Base-by-base conservation (phyloP, 2,113 vertebrate genomes). In the Corythornis vintsioides region DNA sequence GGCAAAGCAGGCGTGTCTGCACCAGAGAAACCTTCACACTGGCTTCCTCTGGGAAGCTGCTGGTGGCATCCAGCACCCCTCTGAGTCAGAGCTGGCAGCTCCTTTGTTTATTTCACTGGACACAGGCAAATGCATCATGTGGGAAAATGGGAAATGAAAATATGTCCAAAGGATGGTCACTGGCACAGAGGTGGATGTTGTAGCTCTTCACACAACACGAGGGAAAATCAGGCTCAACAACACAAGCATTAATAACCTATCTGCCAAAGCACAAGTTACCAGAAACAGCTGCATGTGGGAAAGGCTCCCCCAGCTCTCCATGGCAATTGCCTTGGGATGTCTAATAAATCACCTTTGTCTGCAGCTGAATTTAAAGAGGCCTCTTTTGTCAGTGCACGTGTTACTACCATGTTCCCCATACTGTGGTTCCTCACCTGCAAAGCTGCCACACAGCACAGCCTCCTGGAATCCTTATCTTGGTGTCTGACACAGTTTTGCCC, bases 51-150 rank as follows among this genome's bases (percentile, higher is more conserved):
- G 82, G 67, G 67, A 66, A 47, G 74, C 56, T 91, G 89, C 67
- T 61, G 25, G 48, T 89, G 85, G 85, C 75, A 94, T 64, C 56
- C 52, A 81, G 67, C 64, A 28, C 45, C 43, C 38, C 35, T 64
- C 82, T 91, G 94, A 95, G 65, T 93, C 94, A 94, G 72, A 92
- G 79, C 79, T 72, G 83, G 65, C 9, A 18, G 65, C 70, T 83
- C 50, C 53, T 42, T 59, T 61, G 20, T 52, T 92, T 91, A 24
- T 80, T 80, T 73, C 2, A 0, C 48, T 67, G 91, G 89, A 80
- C 82, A 18, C 3, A 25, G 48, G 63, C 18, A 69, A 90, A 81
- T 28, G 13, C 35, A 56, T 65, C 75, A 47, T 9, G 2, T 77
- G 42, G 40, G 40, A 73, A 89, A 86, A 60, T 6, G 53, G 43